Base-by-base conservation (phyloP, 2,113 vertebrate species). In the Myiozetetes cayanensis region DNA sequence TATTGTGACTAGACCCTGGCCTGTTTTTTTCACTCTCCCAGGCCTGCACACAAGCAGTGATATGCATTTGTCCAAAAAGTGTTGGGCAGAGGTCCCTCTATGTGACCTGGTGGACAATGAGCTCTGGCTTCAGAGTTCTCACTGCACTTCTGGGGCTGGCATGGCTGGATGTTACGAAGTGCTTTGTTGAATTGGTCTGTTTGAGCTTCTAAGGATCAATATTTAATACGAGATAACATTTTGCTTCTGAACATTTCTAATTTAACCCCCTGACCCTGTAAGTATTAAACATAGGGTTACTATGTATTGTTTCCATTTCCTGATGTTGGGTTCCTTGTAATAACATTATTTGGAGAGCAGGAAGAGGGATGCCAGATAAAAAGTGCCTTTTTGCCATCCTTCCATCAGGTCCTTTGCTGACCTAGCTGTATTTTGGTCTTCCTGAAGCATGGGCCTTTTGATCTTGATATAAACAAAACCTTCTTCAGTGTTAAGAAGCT, bases 71-170 rank as follows among this genome's bases (percentile, higher is more conserved):
- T 37, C 28, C 65, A 19, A 12, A 8, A 6, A 33, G 11, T 6
- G 13, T 10, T 10, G 5, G 31, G 44, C 41, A 44, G 66, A 31
- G 16, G 27, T 47, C 25, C 33, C 44, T 55, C 28, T 27, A 53
- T 25, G 59, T 37, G 25, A 70, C 28, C 20, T 5, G 25, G 37
- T 14, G 27, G 41, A 43, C 0, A 0, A 35, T 8, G 6, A 13
- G 10, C 41, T 70, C 66, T n/a, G 66, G 16, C 50, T 79, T 76
- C 46, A 35, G 56, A 8, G 31, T 41, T 41, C 14, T 67, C 50
- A 5, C 62, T 16, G 33, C 14, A 4, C 23, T n/a, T 31, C 46
- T 10, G 75, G 59, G 35, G 17, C 15, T 74, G 66, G 27, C 66
- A 58, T 31, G 21, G 11, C 52, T 21, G 46, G 13, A 10, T 7